Base-by-base conservation (phyloP, 2,888 invertebrate genomes). In the Cephus runcator region DNA sequence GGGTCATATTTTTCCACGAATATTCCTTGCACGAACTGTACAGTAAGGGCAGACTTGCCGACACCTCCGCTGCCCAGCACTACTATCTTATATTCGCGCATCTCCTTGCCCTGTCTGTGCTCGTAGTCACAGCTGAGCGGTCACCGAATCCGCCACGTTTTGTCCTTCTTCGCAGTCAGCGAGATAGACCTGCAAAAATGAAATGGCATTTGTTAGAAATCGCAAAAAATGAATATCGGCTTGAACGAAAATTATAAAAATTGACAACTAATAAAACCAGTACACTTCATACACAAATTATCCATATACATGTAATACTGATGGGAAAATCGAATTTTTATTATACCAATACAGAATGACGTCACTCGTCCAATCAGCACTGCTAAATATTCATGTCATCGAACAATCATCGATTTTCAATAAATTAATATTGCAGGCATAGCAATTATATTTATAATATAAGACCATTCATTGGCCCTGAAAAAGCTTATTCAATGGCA, bases 1-100 rank as follows among this genome's bases (percentile, higher is more conserved):
- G 99, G 99, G 93, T 99, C 99, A 93, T 97, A 99, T 94, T 99
- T 99, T 93, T 99, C 99, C 88, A 99, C 99, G 93, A 99, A 99
- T 92, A 99, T 99, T 90, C 99, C 99, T 94, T 99, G 98, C 86
- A 98, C 98, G 93, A 98, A 98, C 93, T 98, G 98, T 89, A 98
- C 98, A 89, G 98, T 98, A 92, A 98, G 95, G 91, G 98, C 98
- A 88, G 98, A 98, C 94, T 99, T 99, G 91, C 99, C 99, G 90
- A 99, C 99, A 94, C 99, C 99, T 92, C 99, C 99, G 92, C 98
- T 98, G 89, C 99, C 99, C 93, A 99, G 94, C 89, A 99, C 99
- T 87, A 99, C 99, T 93, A 99, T 98, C 95, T 99, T 99, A 94
- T 99, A 99, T 95, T 99, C 99, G 93, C 99, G 97, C 99, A 99